These are phyloP conservation scores for Spongia lamella DNA, from an alignment of 37 sponge, comb jelly and placozoan species.

Conservation along the genomic window DNA sequence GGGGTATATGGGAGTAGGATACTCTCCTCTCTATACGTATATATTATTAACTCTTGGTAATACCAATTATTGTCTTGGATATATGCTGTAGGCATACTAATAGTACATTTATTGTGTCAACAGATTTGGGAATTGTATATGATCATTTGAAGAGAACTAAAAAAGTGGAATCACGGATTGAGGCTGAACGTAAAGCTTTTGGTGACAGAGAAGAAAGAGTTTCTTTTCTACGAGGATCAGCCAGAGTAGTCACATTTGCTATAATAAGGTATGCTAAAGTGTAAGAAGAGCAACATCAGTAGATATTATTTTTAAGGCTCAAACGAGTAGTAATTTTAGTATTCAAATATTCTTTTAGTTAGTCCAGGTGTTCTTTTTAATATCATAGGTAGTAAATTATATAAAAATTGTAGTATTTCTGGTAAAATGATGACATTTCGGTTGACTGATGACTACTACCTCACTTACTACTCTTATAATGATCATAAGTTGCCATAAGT, in stretches of 20 bases:
- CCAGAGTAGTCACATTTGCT: conserved; percentile 81
- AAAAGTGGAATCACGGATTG: conserved; percentile 52
- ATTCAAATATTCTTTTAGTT: too few relatives aligned
- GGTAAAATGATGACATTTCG: too few relatives aligned
- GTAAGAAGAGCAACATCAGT: not conserved
- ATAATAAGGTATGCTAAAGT: conserved; percentile 66
- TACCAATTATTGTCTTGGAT: not conserved
- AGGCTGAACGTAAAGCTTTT: conserved; percentile 63
- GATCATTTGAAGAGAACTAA: conserved; percentile 73
- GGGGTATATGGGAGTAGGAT: too few relatives aligned
- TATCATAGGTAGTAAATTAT: not conserved
- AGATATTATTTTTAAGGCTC: not conserved
- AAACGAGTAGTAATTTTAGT: too few relatives aligned
- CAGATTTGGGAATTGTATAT: conserved; percentile 74
- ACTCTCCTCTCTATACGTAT: too few relatives aligned
- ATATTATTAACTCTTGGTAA: not conserved
- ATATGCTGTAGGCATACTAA: too few relatives aligned
- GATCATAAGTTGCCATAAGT: too few relatives aligned
- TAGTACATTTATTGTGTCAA: not conserved
- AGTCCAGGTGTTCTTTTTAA: too few relatives aligned
- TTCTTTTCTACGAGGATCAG: conserved; percentile 76
- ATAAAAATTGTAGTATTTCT: not conserved
- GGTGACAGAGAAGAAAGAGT: conserved; percentile 67
- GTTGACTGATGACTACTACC: too few relatives aligned
- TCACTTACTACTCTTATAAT: too few relatives aligned